Conservation (phyloP, 2,797 vertebrate genomes). For the Rhyacichthys aspro region DNA sequence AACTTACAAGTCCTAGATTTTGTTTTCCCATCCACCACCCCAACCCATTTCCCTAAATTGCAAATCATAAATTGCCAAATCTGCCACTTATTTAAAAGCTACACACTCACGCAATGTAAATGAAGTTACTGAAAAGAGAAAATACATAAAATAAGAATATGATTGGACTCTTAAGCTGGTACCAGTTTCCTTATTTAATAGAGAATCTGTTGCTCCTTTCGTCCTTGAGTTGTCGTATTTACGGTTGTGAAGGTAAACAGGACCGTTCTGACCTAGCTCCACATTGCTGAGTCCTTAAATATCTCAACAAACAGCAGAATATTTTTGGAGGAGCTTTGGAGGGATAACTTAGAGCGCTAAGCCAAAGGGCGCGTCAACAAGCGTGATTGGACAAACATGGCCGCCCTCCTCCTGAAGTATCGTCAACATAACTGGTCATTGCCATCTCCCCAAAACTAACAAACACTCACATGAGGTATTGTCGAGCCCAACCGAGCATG, state of each 20-base stretch:
- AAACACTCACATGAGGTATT: constrained; percentile 30
- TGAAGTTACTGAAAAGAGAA: no score
- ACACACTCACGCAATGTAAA: no score
- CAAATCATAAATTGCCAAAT: no score
- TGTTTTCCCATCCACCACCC: no score
- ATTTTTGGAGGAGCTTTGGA: constrained; percentile 3
- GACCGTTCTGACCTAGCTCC: not conserved
- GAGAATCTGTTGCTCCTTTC: constrained; percentile 55
- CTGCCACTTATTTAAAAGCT: no score
- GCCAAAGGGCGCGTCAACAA: constrained; percentile 18
- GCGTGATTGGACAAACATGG: constrained; percentile 52
- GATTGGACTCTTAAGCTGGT: constrained; percentile 76
- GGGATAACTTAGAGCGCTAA: constrained; percentile 8
- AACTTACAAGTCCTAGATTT: no score
- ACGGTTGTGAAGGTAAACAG: constrained; percentile 32
- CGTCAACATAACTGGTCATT: constrained; percentile 18
- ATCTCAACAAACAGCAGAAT: constrained; percentile 19
- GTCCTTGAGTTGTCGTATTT: constrained; percentile 20
- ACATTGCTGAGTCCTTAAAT: constrained; percentile 23
- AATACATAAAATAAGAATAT: constrained; percentile 53
- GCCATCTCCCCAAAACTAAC: constrained; percentile 38
- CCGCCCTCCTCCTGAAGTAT: constrained; percentile 12
- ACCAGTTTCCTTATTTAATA: constrained; percentile 79
- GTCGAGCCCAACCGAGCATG: constrained; percentile 2
- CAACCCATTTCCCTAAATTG: no score